Conservation (phyloP, 2,888 invertebrate species). For the Synanthedon andrenaeformis region DNA sequence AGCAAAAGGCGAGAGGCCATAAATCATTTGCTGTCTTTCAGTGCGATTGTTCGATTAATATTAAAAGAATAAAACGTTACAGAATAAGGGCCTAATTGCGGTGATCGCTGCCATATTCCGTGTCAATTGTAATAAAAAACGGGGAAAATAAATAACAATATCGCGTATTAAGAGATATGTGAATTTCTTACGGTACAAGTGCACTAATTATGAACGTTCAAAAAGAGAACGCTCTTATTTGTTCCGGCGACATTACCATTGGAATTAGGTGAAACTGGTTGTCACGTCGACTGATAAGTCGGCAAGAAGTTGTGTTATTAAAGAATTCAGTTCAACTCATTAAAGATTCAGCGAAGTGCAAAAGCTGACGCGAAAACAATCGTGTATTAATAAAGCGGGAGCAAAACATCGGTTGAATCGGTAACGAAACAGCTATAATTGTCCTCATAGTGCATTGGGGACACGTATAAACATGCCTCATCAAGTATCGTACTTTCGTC, state of each 20-base stretch:
- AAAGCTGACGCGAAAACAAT: conserved; percentile 62
- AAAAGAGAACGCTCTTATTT: conserved; percentile 44
- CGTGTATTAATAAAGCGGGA: conserved; percentile 43
- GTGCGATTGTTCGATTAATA: conserved; percentile 55
- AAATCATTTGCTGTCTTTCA: conserved; percentile 57
- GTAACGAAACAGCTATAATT: conserved; percentile 29
- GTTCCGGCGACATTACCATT: conserved; percentile 48
- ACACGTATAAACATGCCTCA: conserved; percentile 23
- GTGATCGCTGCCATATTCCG: conserved; percentile 17
- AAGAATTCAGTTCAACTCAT: conserved; percentile 37
- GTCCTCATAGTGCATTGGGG: conserved; percentile 39
- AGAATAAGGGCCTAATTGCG: conserved; percentile 52
- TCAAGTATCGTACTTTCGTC: conserved; percentile 7
- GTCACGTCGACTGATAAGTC: conserved; percentile 14
- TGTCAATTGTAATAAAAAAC: conserved; percentile 15
- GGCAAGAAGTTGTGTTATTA: conserved; percentile 30
- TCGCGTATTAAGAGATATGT: conserved; percentile 2
- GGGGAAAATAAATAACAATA: background rate
- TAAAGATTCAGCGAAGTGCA: conserved; percentile 59
- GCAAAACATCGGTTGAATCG: conserved; percentile 39
- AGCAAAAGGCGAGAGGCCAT: conserved; percentile 51
- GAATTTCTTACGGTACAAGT: conserved; percentile 15
- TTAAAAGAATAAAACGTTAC: conserved; percentile 40
- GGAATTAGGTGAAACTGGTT: conserved; percentile 52
- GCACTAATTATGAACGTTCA: conserved; percentile 34